Percentiles rank a stretch among this genome's conserved stretches.
These are phyloP conservation scores for Notodonta dromedarius DNA, from an alignment of 2,888 invertebrate genomes.

Conservation along the genomic window DNA sequence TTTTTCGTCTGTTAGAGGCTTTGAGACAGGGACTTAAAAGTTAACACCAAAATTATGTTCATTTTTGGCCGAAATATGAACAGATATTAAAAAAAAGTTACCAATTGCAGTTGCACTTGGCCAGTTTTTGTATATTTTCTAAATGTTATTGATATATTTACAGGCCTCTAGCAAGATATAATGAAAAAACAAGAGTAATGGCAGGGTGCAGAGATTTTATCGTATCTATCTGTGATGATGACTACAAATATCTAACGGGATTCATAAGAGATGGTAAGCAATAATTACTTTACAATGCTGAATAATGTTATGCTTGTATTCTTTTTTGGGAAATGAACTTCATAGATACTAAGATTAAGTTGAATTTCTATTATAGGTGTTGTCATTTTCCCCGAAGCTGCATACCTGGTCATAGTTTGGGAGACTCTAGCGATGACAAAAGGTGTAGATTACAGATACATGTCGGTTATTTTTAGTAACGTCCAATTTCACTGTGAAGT, in stretches of 20 bases:
- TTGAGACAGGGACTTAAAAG: too few relatives aligned
- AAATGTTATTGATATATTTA: slow-evolving; percentile 7
- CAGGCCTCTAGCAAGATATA: slow-evolving; percentile 48
- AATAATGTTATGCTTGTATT: too few relatives aligned
- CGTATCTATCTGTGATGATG: slow-evolving; percentile 59
- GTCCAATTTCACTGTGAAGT: slow-evolving; percentile 46
- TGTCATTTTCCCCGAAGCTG: slow-evolving; percentile 88
- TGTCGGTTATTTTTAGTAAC: slow-evolving; percentile 45
- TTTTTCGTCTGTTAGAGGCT: too few relatives aligned
- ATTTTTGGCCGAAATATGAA: too few relatives aligned
- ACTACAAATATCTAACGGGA: slow-evolving; percentile 51
- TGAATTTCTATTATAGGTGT: slow-evolving; percentile 63
- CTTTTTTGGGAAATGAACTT: too few relatives aligned
- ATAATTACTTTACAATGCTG: too few relatives aligned
- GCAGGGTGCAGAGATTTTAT: slow-evolving; percentile 42
- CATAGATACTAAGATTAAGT: too few relatives aligned
- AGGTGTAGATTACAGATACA: slow-evolving; percentile 56
- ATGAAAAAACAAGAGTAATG: slow-evolving; percentile 36
- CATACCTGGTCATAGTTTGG: slow-evolving; percentile 76
- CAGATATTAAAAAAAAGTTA: too few relatives aligned
- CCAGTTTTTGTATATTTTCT: too few relatives aligned
- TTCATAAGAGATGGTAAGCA: slow-evolving; percentile 50
- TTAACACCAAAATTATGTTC: too few relatives aligned
- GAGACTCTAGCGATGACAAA: slow-evolving; percentile 74
- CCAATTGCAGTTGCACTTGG: too few relatives aligned